Evolutionary conservation across 2,888 invertebrate species (phyloP), one percentile per base, ranked within the genome.

Genomic region (Myopa tessellatipennis): DNA sequence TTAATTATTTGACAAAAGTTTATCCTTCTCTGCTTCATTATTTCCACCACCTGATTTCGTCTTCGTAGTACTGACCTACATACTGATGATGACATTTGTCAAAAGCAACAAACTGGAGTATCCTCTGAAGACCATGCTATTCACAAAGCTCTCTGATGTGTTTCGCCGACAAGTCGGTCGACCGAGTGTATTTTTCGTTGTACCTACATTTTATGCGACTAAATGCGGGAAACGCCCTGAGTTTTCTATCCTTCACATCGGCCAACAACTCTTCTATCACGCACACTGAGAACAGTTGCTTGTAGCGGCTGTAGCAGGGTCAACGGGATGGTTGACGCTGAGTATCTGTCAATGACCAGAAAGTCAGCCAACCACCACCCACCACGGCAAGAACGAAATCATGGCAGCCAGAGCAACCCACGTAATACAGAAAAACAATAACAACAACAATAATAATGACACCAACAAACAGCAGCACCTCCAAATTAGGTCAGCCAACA

Each of bases 401-500:
- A 40, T 26, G 26, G 26, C 26, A 26, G 45, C n/a, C 26, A 8
- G 12, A 45, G 40, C 68, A 69, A 67, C 5, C 10, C 6, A 67
- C 6, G 45, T 45, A 45, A 6, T 45, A 45, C 45, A 10, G 4
- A n/a, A 14, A 2, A 45, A 45, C 45, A 45, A 45, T 45, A 10
- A 45, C 45, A 45, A 45, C 12, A 38, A 36, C 36, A 67, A 67
- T 8, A 36, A 69, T 26, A 69, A 18, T 18, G 61, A 69, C 50
- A 69, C n/a, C 50, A 45, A 3, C 45, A 69, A 45, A 40, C 26
- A 18, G 61, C 26, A 18, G 61, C 18, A n/a, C 68, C 68, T 69
- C 6, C 12, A 50, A 69, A 69, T 69, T 69, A 34, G 68, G 68
- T 69, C 68, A 69, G 68, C 45, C 68, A 69, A 50, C 50, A 69